These are phyloP conservation scores for Drosophila affinis DNA, from an alignment of 2,888 invertebrate species.

Conservation along the genomic window DNA sequence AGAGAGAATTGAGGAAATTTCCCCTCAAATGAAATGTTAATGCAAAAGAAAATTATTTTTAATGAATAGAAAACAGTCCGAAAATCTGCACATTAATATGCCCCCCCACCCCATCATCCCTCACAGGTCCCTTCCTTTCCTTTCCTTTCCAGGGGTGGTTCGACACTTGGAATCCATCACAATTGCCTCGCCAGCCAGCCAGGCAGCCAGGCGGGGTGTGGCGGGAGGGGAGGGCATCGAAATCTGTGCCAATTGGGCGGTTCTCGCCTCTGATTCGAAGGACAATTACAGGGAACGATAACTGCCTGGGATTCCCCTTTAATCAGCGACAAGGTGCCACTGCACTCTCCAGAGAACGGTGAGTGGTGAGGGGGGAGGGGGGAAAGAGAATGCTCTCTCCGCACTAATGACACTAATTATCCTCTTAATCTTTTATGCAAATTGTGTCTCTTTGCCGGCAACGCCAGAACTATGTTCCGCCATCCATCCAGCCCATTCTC, in stretches of 20 bases:
- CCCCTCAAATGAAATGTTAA: constrained; percentile 76
- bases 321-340: constrained; percentile 22
- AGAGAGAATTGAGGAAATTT: constrained; percentile 42
- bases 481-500: constrained; percentile 3
- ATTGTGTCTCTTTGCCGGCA: constrained; percentile 54
- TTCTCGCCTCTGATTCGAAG: constrained; percentile 36
- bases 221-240: constrained; percentile 9
- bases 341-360: constrained; percentile 14
- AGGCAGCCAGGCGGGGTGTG: constrained; percentile 5
- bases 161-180: constrained; percentile 43
- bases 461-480: constrained; percentile 40
- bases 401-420: constrained; percentile 76
- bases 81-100: constrained; percentile 70
- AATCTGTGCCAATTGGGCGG: constrained; percentile 66
- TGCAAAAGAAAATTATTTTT: constrained; percentile 77
- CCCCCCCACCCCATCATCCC: constrained; percentile 8
- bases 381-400: constrained; percentile 20
- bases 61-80: constrained; percentile 76
- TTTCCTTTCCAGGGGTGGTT: constrained; percentile 12
- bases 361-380: background rate
- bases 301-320: constrained; percentile 15
- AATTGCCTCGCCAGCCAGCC: constrained; percentile 26
- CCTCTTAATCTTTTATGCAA: constrained; percentile 75
- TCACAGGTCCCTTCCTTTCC: background rate
- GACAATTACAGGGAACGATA: constrained; percentile 48